Base-by-base conservation (phyloP, 2,797 vertebrate genomes). In the Harpagifer antarcticus region DNA sequence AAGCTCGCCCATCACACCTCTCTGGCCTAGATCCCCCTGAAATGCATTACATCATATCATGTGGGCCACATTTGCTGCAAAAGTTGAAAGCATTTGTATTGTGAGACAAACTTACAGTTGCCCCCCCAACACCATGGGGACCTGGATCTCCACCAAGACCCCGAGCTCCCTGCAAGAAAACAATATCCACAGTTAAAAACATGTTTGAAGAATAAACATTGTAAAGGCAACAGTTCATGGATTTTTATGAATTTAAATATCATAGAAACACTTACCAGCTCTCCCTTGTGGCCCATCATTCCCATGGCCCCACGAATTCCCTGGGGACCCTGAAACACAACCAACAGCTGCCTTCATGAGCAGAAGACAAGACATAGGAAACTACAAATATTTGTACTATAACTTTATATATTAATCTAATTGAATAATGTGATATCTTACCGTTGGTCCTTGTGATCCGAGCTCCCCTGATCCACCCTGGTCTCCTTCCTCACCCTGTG, bases 401-500 rank as follows among this genome's bases (percentile, higher is more conserved):
- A 47, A 66, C 17, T 48, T 50, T 0, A 72, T 61, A 49, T n/a
- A n/a, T 14, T n/a, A 23, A 85, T 59, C 15, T 75, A 3, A 52
- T 60, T 5, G 60, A 57, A 60, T 7, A 57, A 60, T 7, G 40
- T 4, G 42, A 19, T 1, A 23, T 77, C 94, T 96, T 90, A 99
- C 98, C 85, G 76, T 95, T 83, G 96, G 93, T 87, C 98, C 98
- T 94, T 97, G 96, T 83, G 96, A 73, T 86, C 98, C 98, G 3
- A 96, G 93, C 49, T 98, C 96, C 79, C 98, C 98, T 16, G 74
- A 49, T 63, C 81, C 87, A 81, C 98, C 98, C 89, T 99, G 97
- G 20, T 98, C 96, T 52, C 98, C 98, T 90, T 99, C 98, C 90
- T 98, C 97, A 69, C 98, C 98, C 98, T 99, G 67, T 70, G 72